Base-by-base conservation (phyloP, 2,797 vertebrate species). In the Phalanger gymnotis region DNA sequence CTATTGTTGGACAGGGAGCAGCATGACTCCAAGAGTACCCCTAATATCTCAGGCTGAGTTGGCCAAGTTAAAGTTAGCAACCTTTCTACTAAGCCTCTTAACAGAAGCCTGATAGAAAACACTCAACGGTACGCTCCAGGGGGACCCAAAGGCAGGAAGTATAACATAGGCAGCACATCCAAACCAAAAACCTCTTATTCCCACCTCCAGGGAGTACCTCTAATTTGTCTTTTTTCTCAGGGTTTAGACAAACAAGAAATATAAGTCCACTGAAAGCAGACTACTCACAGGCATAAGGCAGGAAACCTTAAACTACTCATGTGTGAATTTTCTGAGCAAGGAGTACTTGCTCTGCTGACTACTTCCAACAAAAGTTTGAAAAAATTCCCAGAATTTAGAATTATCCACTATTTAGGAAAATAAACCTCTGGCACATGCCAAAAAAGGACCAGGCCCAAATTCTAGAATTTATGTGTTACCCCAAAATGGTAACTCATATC, bases 111-210 rank as follows among this genome's bases (percentile, higher is more conserved):
- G 16, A 28, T 1, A 3, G 9, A 66, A 81, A 13, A n/a, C 40
- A 66, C 34, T 53, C 52, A 81, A 54, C 13, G 90, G 47, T n/a
- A 31, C 90, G 73, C 13, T 30, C 53, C 31, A 53, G 40, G 4
- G 73, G n/a, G 34, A 53, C 89, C 6, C 40, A 25, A 66, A 87
- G 53, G 22, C 19, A 34, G 53, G 19, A 52, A 54, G 53, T 54
- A 5, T 1, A 28, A 1, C 0, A 3, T 2, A 40, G 7, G 3
- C 0, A 12, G 13, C 5, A 12, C 3, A 12, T 51, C 31, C 90
- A n/a, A 9, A 14, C 11, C 51, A 7, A 16, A 53, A n/a, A 28
- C 3, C 7, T 16, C 54, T 87, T 13, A 0, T 13, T 25, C 34
- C 27, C 0, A 58, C 22, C 66, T 47, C n/a, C 30, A 52, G n/a